Conservation (phyloP, 2,888 invertebrate genomes). For the Lapara coniferarum region DNA sequence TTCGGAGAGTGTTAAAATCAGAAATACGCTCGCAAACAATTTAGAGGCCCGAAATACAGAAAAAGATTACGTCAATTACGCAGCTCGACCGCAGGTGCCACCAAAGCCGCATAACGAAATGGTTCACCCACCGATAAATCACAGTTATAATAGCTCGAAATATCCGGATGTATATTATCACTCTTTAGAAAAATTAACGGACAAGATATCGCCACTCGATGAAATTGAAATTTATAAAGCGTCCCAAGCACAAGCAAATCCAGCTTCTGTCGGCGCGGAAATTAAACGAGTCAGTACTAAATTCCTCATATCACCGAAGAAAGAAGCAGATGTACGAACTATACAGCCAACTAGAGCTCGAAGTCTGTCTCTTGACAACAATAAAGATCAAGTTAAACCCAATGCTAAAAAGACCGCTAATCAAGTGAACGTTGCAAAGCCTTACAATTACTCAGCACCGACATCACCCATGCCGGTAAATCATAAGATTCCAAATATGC, state of each 20-base stretch:
- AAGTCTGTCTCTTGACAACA: constrained; percentile 68
- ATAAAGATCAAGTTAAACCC: constrained; percentile 37
- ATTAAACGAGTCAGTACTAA: constrained; percentile 77
- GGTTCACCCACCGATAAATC: constrained; percentile 39
- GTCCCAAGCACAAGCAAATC: constrained; percentile 57
- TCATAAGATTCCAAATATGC: constrained; percentile 73
- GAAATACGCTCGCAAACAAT: constrained; percentile 24
- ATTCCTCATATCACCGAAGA: constrained; percentile 76
- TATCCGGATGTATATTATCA: constrained; percentile 76
- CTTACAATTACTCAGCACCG: constrained; percentile 77
- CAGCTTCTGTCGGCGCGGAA: constrained; percentile 75
- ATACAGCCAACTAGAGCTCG: constrained; percentile 74
- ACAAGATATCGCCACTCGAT: constrained; percentile 62
- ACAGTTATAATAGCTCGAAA: constrained; percentile 39
- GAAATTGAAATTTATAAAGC: constrained; percentile 68
- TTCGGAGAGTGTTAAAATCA: constrained; percentile 61
- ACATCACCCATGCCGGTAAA: constrained; percentile 69
- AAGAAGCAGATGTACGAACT: constrained; percentile 75
- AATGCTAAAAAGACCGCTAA: constrained; percentile 33
- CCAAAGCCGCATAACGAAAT: constrained; percentile 59
- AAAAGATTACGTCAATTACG: constrained; percentile 45
- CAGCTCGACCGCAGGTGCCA: constrained; percentile 64
- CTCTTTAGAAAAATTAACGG: constrained; percentile 67
- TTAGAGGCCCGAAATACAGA: constrained; percentile 33
- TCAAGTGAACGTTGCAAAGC: constrained; percentile 47